Conservation (phyloP, 2,113 vertebrate genomes). For the Silurus glanis region DNA sequence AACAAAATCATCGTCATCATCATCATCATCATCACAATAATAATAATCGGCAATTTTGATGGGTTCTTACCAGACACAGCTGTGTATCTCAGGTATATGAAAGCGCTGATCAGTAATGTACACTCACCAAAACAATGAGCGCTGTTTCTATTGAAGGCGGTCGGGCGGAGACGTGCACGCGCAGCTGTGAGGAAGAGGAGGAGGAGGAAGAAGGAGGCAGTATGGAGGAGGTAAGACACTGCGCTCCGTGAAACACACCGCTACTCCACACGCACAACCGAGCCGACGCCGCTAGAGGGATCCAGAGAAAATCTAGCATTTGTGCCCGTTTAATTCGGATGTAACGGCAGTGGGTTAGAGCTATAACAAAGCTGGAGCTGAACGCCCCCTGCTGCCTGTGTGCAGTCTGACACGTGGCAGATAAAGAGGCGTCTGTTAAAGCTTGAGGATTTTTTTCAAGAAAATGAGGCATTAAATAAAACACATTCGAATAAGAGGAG, state of each 20-base stretch:
- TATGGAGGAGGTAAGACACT: neutral
- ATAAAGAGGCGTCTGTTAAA: neutral
- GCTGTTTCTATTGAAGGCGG: neutral
- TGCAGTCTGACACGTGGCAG: neutral
- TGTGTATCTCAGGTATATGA: neutral
- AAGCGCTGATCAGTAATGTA: neutral
- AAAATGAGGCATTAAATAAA: neutral
- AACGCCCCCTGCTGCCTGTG: too few relatives aligned
- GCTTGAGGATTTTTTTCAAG: neutral
- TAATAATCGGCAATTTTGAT: conserved; percentile 19
- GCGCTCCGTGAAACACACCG: conserved; percentile 1
- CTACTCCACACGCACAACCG: neutral
- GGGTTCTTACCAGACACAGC: conserved; percentile 26
- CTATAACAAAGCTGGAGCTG: neutral
- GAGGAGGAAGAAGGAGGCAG: conserved; percentile 12
- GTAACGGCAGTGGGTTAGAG: neutral
- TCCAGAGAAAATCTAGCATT: conserved; percentile 30
- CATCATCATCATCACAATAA: conserved; percentile 18
- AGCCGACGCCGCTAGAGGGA: conserved; percentile 55
- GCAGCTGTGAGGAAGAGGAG: conserved; percentile 11
- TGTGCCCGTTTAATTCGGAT: neutral
- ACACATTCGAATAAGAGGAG: too few relatives aligned
- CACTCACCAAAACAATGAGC: conserved; percentile 29
- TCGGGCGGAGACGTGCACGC: conserved; percentile 12
- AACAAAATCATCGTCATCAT: neutral